Evolutionary conservation across 2,113 vertebrate species (phyloP).

Genomic region (Eudorcas thomsonii): DNA sequence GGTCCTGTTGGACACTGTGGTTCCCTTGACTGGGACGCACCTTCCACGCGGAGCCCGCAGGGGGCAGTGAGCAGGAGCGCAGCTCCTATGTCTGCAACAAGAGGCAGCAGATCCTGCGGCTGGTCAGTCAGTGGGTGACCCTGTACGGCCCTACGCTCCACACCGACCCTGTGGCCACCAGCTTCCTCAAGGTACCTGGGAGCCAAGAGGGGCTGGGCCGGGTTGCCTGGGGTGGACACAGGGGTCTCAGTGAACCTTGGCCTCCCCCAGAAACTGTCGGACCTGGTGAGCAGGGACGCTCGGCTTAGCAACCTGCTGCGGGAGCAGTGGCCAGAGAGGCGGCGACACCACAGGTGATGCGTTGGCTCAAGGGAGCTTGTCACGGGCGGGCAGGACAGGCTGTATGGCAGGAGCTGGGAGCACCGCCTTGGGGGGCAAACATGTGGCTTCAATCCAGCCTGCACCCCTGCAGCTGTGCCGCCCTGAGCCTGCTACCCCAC

Average conservation of each 20-base stretch:
- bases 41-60: slow-evolving; percentile 86
- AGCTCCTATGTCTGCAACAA: slow-evolving; percentile 86
- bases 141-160: slow-evolving; percentile 88
- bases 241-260: not conserved
- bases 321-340: slow-evolving; percentile 88
- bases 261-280: slow-evolving; percentile 85
- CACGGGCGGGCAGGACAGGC: accelerated
- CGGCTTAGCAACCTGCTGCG: slow-evolving; percentile 83
- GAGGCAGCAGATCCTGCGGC: slow-evolving; percentile 90
- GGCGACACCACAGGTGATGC: slow-evolving; percentile 85
- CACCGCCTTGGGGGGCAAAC: accelerated
- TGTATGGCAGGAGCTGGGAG: accelerated
- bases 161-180: slow-evolving; percentile 84
- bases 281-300: slow-evolving; percentile 84
- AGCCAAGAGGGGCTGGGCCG: accelerated
- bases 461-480: accelerated
- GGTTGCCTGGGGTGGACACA: accelerated
- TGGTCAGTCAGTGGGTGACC: slow-evolving; percentile 92
- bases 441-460: not conserved
- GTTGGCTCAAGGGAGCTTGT: not conserved
- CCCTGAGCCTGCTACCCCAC: not conserved
- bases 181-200: slow-evolving; percentile 88
- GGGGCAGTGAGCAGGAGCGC: slow-evolving; percentile 90
- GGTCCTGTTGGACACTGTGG: accelerated
- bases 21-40: slow-evolving; percentile 87